Conservation (phyloP, 2,888 invertebrate genomes). For the Leucophenga montana region DNA sequence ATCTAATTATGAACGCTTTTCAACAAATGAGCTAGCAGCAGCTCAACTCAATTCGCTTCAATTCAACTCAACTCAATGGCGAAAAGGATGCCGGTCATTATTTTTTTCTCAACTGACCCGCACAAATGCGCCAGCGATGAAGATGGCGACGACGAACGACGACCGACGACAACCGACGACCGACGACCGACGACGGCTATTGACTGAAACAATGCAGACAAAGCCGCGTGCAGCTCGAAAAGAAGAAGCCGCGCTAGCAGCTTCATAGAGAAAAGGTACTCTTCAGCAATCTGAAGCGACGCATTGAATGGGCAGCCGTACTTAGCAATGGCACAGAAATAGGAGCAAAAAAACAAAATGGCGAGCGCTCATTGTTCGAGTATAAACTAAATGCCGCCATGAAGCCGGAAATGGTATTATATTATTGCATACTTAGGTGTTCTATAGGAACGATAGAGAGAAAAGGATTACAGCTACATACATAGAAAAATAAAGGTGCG, state of each 20-base stretch:
- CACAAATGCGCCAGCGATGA: conserved; percentile 1
- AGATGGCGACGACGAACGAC: no score
- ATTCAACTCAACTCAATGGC: background rate
- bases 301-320: background rate
- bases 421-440: conserved; percentile 8
- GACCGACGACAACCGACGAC: no score
- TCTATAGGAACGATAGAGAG: background rate
- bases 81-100: background rate
- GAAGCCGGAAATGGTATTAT: background rate
- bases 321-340: background rate
- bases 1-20: conserved; percentile 23
- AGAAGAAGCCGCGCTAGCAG: background rate
- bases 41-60: background rate
- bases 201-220: conserved; percentile 22
- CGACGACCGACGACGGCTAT: conserved; percentile 8
- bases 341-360: background rate
- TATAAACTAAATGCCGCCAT: conserved; percentile 8
- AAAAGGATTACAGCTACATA: no score
- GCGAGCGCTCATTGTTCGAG: background rate
- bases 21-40: conserved; percentile 9
- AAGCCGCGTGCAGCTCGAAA: background rate
- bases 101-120: conserved; percentile 17
- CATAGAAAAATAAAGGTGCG: background rate
- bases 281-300: background rate
- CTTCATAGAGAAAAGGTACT: background rate